Evolutionary conservation across 1,140 invertebrate genomes (phyloP).

Genomic region (Musca domestica): DNA sequence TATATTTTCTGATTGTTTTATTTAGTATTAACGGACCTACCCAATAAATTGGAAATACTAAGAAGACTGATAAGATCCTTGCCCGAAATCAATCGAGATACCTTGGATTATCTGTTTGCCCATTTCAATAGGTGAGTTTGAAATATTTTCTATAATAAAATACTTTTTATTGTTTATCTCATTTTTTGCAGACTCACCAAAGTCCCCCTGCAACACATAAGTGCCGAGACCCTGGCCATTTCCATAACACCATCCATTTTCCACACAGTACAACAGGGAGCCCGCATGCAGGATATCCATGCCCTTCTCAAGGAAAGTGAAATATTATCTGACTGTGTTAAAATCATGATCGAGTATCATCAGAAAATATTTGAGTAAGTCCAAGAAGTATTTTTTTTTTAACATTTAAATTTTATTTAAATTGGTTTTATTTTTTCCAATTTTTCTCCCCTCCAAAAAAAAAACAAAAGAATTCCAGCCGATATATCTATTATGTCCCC

Average conservation of each 20-base stretch:
- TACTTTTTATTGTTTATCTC: not conserved
- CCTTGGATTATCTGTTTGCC: slow-evolving; percentile 46
- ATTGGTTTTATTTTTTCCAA: not conserved
- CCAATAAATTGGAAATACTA: slow-evolving; percentile 42
- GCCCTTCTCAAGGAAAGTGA: slow-evolving; percentile 42
- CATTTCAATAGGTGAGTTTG: slow-evolving; percentile 46
- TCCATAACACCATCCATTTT: slow-evolving; percentile 49
- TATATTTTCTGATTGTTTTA: not conserved
- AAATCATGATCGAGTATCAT: slow-evolving; percentile 51
- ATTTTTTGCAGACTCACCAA: slow-evolving; percentile 40
- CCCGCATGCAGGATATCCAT: slow-evolving; percentile 43
- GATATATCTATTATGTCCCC: not conserved
- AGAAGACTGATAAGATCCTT: slow-evolving; percentile 51
- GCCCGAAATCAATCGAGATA: slow-evolving; percentile 48
- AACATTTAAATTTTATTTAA: not conserved
- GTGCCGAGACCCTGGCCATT: slow-evolving; percentile 45
- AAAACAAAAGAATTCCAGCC: not conserved
- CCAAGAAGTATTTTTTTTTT: not conserved
- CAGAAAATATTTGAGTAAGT: slow-evolving; percentile 52
- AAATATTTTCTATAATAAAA: not conserved
- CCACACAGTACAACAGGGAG: slow-evolving; percentile 44
- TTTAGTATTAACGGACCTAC: slow-evolving; percentile 43
- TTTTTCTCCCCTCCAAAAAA: too few species aligned
- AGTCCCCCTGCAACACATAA: slow-evolving; percentile 48
- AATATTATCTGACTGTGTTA: slow-evolving; percentile 46